Conservation (phyloP, 2,797 vertebrate genomes). For the Sebastolobus alascanus region DNA sequence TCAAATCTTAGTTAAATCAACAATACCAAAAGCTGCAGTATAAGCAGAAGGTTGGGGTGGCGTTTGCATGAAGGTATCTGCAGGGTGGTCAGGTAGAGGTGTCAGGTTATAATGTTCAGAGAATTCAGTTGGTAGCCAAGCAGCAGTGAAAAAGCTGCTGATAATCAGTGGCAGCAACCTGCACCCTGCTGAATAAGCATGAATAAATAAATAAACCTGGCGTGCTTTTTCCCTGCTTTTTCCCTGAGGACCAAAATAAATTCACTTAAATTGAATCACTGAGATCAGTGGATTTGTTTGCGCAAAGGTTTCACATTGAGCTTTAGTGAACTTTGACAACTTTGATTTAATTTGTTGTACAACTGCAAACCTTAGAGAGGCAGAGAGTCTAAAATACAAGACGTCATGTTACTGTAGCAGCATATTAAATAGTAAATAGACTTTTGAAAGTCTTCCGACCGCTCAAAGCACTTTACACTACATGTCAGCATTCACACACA, state of each 20-base stretch:
- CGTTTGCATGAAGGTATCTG: background rate
- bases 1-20: constrained; percentile 9
- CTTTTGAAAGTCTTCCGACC: too few relatives aligned
- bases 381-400: background rate
- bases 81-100: background rate
- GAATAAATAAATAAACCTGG: background rate
- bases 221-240: background rate
- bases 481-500: too few relatives aligned
- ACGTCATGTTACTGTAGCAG: background rate
- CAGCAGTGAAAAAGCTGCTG: background rate
- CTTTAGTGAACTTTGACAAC: background rate
- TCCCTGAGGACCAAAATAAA: background rate
- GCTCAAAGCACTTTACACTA: too few relatives aligned
- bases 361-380: background rate
- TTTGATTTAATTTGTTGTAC: background rate
- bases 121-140: background rate
- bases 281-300: background rate
- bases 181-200: background rate
- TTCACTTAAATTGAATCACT: background rate
- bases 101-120: background rate
- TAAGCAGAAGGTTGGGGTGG: background rate
- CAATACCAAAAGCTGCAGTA: background rate
- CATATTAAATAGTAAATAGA: too few relatives aligned
- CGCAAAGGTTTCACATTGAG: too few relatives aligned
- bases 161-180: background rate